Evolutionary conservation across 2,113 vertebrate species (phyloP).

Genomic region (Dissostichus mawsoni): DNA sequence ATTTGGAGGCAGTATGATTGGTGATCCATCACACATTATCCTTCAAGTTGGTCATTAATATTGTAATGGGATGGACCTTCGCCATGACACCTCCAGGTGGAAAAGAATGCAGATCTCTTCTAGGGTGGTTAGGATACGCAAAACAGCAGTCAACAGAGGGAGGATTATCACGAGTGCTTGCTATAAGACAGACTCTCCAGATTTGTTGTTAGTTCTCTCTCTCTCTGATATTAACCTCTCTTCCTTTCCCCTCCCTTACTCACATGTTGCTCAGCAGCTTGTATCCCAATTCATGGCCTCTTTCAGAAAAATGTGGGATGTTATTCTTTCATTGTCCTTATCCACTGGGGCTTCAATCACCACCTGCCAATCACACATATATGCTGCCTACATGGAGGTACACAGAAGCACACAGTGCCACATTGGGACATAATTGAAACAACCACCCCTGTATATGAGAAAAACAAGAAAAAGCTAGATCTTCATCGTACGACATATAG

Average conservation of each 20-base stretch:
- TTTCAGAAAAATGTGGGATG: slow-evolving; percentile 48
- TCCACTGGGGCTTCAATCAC: slow-evolving; percentile 67
- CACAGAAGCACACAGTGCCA: slow-evolving; percentile 35
- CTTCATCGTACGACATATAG: slow-evolving; percentile 27
- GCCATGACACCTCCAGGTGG: slow-evolving; percentile 71
- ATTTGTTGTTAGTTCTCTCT: slow-evolving; percentile 57
- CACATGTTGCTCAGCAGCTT: slow-evolving; percentile 29
- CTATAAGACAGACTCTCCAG: slow-evolving; percentile 44
- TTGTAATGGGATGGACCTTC: slow-evolving; percentile 76
- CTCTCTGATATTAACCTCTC: slow-evolving; percentile 42
- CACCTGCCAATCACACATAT: slow-evolving; percentile 70
- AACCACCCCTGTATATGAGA: slow-evolving; percentile 33
- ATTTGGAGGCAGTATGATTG: slow-evolving; percentile 74
- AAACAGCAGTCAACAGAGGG: slow-evolving; percentile 56
- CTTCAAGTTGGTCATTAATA: slow-evolving; percentile 77
- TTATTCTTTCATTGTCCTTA: slow-evolving; percentile 63
- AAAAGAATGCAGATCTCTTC: slow-evolving; percentile 43
- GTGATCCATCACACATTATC: slow-evolving; percentile 84
- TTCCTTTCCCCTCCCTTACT: slow-evolving; percentile 18
- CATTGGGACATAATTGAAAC: slow-evolving; percentile 42
- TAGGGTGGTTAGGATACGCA: slow-evolving; percentile 50
- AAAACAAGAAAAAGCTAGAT: slow-evolving; percentile 32
- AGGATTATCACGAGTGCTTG: slow-evolving; percentile 51
- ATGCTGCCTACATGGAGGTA: slow-evolving; percentile 60
- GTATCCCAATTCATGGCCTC: slow-evolving; percentile 63